Percentiles rank a stretch among this genome's conserved stretches.
phyloP scores from a whole-genome alignment of 2,797 vertebrate species.

The Scyliorhinus canicula region DNA sequence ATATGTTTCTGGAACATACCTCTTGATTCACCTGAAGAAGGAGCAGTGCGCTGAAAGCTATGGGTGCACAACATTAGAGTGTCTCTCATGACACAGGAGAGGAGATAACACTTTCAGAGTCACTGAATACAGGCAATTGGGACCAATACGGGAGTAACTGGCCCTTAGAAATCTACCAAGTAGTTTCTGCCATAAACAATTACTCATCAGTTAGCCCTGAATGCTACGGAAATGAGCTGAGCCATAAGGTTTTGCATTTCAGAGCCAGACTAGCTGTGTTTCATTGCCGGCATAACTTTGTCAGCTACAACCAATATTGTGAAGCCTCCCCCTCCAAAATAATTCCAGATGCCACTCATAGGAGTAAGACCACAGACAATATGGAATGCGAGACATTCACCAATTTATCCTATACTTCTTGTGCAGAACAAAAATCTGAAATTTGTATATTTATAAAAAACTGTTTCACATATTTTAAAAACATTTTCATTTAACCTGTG shows the following conservation, averaged over 20 bases:
- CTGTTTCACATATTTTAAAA: background rate
- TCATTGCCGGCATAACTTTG: constrained; percentile 52
- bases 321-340: constrained; percentile 51
- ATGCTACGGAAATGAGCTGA: constrained; percentile 45
- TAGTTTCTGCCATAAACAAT: constrained; percentile 38
- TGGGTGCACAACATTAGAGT: background rate
- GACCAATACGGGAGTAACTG: background rate
- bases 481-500: background rate
- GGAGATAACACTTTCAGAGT: background rate
- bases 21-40: too few relatives aligned
- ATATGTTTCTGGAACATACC: too few relatives aligned
- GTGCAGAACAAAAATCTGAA: background rate
- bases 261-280: constrained; percentile 50
- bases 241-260: constrained; percentile 50
- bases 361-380: constrained; percentile 50
- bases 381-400: constrained; percentile 64
- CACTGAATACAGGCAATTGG: background rate
- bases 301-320: constrained; percentile 61
- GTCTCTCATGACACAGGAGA: background rate
- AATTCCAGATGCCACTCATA: constrained; percentile 61
- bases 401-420: constrained; percentile 56
- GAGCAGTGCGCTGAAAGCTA: too few relatives aligned
- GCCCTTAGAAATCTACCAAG: constrained; percentile 11
- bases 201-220: constrained; percentile 40
- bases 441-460: background rate